A percentile compares a stretch with the other conserved stretches of the same genome.
phyloP scores from a whole-genome alignment of 2,888 invertebrate species.

The Osedax fenrisi region DNA sequence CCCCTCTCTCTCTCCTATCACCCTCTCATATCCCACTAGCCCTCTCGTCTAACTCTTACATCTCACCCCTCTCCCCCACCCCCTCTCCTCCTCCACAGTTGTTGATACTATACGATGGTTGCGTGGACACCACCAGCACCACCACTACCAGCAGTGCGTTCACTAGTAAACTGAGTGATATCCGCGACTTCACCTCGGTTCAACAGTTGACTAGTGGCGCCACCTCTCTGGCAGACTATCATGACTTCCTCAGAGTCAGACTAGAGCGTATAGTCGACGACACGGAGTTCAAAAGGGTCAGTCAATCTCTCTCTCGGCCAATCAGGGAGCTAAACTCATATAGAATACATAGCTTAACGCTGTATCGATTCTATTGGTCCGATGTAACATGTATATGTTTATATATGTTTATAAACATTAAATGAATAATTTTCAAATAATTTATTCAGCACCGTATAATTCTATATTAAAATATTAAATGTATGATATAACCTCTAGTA shows the following conservation, averaged over 20 bases:
- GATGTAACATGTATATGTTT: no score
- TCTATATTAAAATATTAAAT: no score
- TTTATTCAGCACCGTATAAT: no score
- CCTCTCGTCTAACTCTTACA: neutral
- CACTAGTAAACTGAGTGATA: neutral
- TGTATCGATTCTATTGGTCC: no score
- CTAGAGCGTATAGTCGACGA: neutral
- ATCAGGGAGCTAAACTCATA: no score
- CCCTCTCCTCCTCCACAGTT: neutral
- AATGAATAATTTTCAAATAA: no score
- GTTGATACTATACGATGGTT: neutral
- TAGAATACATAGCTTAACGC: no score
- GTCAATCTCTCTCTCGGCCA: no score
- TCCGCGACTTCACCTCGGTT: neutral
- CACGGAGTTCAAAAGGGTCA: neutral
- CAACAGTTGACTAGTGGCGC: neutral
- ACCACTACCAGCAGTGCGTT: no score
- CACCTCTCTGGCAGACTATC: neutral
- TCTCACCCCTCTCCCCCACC: neutral
- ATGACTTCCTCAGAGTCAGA: neutral
- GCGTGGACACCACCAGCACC: no score
- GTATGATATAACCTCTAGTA: no score
- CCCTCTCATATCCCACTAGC: neutral
- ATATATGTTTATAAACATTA: no score
- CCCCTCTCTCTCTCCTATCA: neutral